Evolutionary conservation across 1,140 invertebrate species (phyloP).

Genomic region (Drosophila leontia): DNA sequence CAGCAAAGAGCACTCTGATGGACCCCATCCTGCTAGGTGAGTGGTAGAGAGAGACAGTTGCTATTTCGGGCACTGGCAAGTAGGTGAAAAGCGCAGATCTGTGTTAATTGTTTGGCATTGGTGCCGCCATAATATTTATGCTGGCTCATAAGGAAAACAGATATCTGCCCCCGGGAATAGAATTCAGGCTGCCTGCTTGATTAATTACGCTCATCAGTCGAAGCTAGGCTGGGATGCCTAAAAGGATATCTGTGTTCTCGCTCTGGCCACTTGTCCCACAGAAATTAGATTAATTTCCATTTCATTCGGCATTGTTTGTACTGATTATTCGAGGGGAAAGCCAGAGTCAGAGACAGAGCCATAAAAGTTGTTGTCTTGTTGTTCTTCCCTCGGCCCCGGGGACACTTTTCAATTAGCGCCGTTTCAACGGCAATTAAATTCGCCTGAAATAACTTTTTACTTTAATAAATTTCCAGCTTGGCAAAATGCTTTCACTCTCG

Average conservation of each 20-base stretch:
- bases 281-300: conserved; percentile 67
- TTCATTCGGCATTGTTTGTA: conserved; percentile 56
- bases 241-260: conserved; percentile 40
- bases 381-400: conserved; percentile 14
- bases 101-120: conserved; percentile 50
- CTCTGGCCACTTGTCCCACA: conserved; percentile 30
- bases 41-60: background rate
- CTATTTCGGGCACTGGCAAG: conserved; percentile 30
- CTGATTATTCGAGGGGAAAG: conserved; percentile 32
- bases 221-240: conserved; percentile 12
- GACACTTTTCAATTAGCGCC: conserved; percentile 36
- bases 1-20: conserved; percentile 74
- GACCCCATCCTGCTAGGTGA: conserved; percentile 18
- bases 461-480: conserved; percentile 15
- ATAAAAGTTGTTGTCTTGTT: conserved; percentile 27
- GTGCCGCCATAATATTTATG: conserved; percentile 40
- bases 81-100: conserved; percentile 44
- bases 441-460: conserved; percentile 35
- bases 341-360: background rate
- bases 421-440: conserved; percentile 40
- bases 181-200: conserved; percentile 27
- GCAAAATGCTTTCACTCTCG: background rate
- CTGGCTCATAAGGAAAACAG: conserved; percentile 14
- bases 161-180: conserved; percentile 9
- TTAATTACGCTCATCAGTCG: conserved; percentile 46